Conservation (phyloP, 2,113 vertebrate genomes). For the Vulpes vulpes region DNA sequence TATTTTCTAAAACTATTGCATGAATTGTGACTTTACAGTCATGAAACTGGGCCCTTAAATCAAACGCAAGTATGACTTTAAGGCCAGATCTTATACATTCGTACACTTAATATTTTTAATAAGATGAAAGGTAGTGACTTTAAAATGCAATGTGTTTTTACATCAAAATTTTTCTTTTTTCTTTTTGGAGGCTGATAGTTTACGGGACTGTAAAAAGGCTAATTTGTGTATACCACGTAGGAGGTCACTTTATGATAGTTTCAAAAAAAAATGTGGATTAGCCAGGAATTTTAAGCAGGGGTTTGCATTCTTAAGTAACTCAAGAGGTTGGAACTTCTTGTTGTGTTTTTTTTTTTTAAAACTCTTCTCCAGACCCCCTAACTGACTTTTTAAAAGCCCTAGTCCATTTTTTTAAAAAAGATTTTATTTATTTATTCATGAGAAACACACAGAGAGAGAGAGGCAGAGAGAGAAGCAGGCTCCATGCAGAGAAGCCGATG, state of each 20-base stretch:
- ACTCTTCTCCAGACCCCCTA: background rate
- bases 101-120: background rate
- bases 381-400: background rate
- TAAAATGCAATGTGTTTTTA: conserved; percentile 61
- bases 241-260: conserved; percentile 59
- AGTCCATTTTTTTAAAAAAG: background rate
- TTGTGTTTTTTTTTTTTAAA: background rate
- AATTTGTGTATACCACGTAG: background rate
- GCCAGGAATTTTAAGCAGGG: conserved; percentile 63
- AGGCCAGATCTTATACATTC: background rate
- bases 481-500: too few relatives aligned
- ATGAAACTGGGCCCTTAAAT: background rate
- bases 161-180: background rate
- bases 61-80: background rate
- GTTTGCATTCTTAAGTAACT: background rate
- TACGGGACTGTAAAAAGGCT: conserved; percentile 30
- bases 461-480: too few relatives aligned
- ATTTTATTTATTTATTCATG: too few relatives aligned
- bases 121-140: conserved; percentile 74
- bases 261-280: conserved; percentile 70
- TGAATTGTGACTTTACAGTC: background rate
- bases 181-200: conserved; percentile 47
- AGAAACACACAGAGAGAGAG: too few relatives aligned
- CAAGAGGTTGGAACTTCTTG: background rate
- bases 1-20: background rate